These are phyloP conservation scores for Ornithoptera alexandrae DNA, from an alignment of 2,888 invertebrate genomes.

Conservation along the genomic window DNA sequence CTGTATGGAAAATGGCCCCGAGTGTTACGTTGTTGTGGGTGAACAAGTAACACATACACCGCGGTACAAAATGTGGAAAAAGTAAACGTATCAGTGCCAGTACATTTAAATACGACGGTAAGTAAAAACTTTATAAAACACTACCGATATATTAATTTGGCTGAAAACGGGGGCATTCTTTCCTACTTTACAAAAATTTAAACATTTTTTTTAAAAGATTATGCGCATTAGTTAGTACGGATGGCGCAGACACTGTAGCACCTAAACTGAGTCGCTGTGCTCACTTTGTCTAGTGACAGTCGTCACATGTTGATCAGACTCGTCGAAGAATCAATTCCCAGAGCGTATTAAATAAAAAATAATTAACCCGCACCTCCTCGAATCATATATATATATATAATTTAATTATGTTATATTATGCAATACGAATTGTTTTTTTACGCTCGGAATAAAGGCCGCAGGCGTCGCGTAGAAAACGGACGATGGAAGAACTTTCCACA, in stretches of 20 bases:
- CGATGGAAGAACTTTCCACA: neutral
- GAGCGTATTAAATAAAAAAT: conserved; percentile 12
- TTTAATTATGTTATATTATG: too few relatives aligned
- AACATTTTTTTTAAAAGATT: conserved; percentile 9
- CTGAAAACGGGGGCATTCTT: conserved; percentile 38
- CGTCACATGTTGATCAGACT: neutral
- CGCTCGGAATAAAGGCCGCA: neutral
- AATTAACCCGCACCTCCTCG: too few relatives aligned
- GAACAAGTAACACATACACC: conserved; percentile 15
- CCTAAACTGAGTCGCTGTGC: conserved; percentile 14
- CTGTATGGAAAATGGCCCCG: conserved; percentile 35
- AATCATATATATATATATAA: too few relatives aligned
- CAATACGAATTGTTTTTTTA: neutral
- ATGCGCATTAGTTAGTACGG: conserved; percentile 22
- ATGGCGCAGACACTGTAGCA: conserved; percentile 13
- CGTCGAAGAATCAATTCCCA: conserved; percentile 1
- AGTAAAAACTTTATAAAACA: conserved; percentile 38
- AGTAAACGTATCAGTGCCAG: conserved; percentile 28
- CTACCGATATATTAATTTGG: conserved; percentile 42
- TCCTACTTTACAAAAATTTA: conserved; percentile 11
- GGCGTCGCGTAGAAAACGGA: neutral
- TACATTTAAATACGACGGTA: conserved; percentile 30
- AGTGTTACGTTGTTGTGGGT: conserved; percentile 24
- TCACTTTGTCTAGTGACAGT: neutral
- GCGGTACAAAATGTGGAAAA: conserved; percentile 30